phyloP scores from a whole-genome alignment of 2,113 vertebrate genomes.

The Actenoides lindsayi region DNA sequence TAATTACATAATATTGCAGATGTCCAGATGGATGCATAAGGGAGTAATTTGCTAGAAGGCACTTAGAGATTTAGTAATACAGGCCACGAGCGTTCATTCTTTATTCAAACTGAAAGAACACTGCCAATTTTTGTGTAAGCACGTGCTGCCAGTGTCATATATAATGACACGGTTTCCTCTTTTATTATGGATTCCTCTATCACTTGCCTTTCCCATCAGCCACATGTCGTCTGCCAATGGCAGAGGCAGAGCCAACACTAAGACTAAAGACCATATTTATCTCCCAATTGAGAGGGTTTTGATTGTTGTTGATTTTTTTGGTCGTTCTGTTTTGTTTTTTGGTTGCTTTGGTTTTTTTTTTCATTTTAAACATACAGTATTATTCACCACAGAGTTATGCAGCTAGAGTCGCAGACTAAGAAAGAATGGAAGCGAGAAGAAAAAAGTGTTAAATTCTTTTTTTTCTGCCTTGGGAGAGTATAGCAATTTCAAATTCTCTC shows the following conservation, averaged over 20 bases:
- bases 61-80: neutral
- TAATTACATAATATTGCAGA: neutral
- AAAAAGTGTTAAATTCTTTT: neutral
- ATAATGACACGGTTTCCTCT: slow-evolving; percentile 20
- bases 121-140: slow-evolving; percentile 4
- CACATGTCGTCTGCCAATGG: neutral
- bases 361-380: neutral
- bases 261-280: neutral
- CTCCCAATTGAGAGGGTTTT: neutral
- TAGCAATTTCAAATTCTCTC: slow-evolving; percentile 34
- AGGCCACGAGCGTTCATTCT: neutral
- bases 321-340: neutral
- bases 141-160: neutral
- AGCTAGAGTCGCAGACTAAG: neutral
- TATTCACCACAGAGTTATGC: neutral
- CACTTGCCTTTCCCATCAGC: neutral
- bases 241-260: neutral
- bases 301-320: neutral
- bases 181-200: neutral
- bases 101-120: neutral
- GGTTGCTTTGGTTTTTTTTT: neutral
- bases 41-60: neutral
- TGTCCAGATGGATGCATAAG: neutral
- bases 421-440: neutral
- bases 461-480: neutral